A percentile compares a stretch with the other conserved stretches of the same genome.
Conservation (phyloP, 1,140 invertebrate species). For the Euura saliciscinereae region DNA sequence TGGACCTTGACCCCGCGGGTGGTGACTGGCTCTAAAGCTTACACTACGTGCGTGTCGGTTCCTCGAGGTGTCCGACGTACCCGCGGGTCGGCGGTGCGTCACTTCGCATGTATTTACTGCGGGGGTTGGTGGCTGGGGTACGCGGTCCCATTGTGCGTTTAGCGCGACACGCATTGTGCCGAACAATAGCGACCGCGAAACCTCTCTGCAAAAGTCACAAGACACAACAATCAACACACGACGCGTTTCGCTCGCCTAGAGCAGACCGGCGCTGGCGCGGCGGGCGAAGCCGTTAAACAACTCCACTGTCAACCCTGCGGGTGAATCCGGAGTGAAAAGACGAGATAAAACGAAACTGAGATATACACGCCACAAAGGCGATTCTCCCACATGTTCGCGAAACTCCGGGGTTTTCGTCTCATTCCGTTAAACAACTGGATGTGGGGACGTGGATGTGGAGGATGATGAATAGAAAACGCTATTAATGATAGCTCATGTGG, state of each 20-base stretch:
- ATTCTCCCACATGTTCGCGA: not conserved
- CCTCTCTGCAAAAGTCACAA: not conserved
- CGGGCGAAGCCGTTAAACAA: not conserved
- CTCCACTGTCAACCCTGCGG: not conserved
- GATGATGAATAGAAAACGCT: no score
- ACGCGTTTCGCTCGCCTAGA: not conserved
- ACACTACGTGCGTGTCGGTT: no score
- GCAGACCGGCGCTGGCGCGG: not conserved
- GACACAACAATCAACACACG: not conserved
- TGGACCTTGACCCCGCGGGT: not conserved
- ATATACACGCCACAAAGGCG: not conserved
- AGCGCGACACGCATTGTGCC: not conserved
- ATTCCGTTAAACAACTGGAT: no score
- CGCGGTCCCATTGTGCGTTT: constrained; percentile 2
- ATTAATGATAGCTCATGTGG: no score
- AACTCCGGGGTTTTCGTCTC: no score
- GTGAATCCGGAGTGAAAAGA: not conserved
- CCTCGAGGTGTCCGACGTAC: no score
- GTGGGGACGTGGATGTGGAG: no score
- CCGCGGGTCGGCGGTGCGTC: no score
- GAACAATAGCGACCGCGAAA: not conserved
- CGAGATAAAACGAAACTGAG: constrained; percentile 4
- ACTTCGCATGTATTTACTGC: no score
- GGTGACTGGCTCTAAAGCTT: not conserved
- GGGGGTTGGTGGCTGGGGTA: no score